Evolutionary conservation across 2,888 invertebrate genomes (phyloP), one percentile per base, ranked within the genome.

Genomic region (Agrotis puta): DNA sequence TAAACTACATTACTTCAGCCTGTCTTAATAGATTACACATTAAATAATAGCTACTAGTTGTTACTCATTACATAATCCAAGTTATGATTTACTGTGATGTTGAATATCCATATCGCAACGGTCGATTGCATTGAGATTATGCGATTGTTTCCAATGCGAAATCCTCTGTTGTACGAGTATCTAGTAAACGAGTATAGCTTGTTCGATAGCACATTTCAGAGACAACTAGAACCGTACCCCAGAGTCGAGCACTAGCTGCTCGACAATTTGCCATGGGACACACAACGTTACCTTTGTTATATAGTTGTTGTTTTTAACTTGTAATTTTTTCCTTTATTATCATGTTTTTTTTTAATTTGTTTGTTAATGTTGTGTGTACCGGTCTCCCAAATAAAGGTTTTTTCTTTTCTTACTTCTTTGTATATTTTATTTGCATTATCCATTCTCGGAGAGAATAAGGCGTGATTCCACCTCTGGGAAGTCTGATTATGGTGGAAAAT

Each of bases 121-220:
- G 74, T 82, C 68, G 69, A 70, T 83, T 81, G 70, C 62, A 59
- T 58, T 64, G 45, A 50, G 65, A 81, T 78, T 73, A 72, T 83
- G 72, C 61, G 74, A 83, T 76, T 69, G 70, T 74, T 78, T 53
- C 43, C 58, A 48, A 61, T 73, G 54, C 43, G 72, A 64, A 70
- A 63, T 68, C 64, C 54, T 61, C 58, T 66, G 63, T 63, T 68
- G 64, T 67, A n/a, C n/a, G n/a, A n/a, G n/a, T n/a, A 27, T n/a
- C 48, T 45, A 27, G 51, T 33, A 64, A 50, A 56, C 11, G 11
- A 66, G 27, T 39, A 27, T 43, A 50, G 50, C 33, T 64, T 51
- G 61, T 53, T 70, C 53, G 56, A 51, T 22, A 59, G 48, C 45
- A 66, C 16, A 22, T 50, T 47, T 61, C 11, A 56, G 14, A 58